A percentile compares a stretch with the other conserved stretches of the same genome.
Conservation (phyloP, 2,888 invertebrate species). For the Harpalus rubripes region DNA sequence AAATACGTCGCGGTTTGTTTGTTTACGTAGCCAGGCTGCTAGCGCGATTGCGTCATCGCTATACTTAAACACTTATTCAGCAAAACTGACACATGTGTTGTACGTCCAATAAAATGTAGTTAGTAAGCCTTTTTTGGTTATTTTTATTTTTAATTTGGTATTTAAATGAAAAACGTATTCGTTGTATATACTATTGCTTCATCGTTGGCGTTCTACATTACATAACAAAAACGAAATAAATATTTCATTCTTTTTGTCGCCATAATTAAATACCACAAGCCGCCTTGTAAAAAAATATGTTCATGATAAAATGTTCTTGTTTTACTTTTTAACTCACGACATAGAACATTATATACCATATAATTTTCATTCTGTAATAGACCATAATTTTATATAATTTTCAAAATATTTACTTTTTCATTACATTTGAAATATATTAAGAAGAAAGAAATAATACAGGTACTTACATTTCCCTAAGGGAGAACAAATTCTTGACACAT, state of each 20-base stretch:
- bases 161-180: background rate
- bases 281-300: slow-evolving; percentile 11
- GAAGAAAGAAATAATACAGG: background rate
- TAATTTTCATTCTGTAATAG: slow-evolving; percentile 30
- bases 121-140: background rate
- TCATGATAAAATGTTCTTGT: slow-evolving; percentile 12
- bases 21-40: too few species aligned
- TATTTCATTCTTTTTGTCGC: background rate
- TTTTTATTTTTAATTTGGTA: too few species aligned
- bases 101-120: background rate
- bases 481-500: background rate
- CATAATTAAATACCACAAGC: slow-evolving; percentile 18
- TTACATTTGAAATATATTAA: background rate
- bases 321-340: slow-evolving; percentile 21
- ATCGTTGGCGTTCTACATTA: slow-evolving; percentile 21
- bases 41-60: too few species aligned
- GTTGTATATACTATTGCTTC: background rate
- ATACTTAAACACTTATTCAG: too few species aligned
- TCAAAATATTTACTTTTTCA: slow-evolving; percentile 12
- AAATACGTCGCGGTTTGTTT: too few species aligned
- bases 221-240: background rate
- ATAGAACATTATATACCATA: slow-evolving; percentile 21
- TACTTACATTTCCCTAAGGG: background rate
- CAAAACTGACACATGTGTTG: too few species aligned
- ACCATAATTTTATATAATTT: slow-evolving; percentile 46